These are phyloP conservation scores for Lateolabrax maculatus DNA, from an alignment of 2,797 vertebrate species.

Conservation along the genomic window DNA sequence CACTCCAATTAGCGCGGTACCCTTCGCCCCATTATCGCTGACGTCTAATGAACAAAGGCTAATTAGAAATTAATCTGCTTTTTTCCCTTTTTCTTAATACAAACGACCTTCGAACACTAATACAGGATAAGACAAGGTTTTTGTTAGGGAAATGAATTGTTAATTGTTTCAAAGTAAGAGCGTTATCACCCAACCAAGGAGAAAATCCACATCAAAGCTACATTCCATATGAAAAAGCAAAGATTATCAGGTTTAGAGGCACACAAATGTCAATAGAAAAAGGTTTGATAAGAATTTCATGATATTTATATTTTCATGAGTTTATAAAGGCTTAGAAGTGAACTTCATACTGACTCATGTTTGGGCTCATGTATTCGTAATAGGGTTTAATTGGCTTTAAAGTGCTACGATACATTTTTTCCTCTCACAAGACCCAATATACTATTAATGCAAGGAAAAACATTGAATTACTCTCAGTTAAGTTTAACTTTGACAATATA, in stretches of 20 bases:
- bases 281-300: background rate
- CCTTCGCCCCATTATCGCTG: constrained; percentile 68
- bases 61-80: constrained; percentile 76
- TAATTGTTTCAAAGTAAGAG: constrained; percentile 42
- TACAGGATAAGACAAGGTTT: constrained; percentile 36
- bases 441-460: background rate
- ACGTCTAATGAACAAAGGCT: constrained; percentile 79
- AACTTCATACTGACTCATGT: background rate
- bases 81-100: constrained; percentile 24
- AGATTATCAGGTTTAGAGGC: background rate
- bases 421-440: background rate
- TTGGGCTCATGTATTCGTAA: background rate
- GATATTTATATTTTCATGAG: background rate
- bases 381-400: background rate
- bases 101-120: constrained; percentile 65
- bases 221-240: constrained; percentile 6
- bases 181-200: constrained; percentile 14
- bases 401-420: background rate
- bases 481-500: background rate
- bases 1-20: constrained; percentile 71
- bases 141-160: constrained; percentile 35
- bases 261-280: background rate
- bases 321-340: background rate
- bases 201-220: constrained; percentile 11
- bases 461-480: background rate